Evolutionary conservation across 2,113 vertebrate genomes (phyloP).

Genomic region (Bubalus kerabau): DNA sequence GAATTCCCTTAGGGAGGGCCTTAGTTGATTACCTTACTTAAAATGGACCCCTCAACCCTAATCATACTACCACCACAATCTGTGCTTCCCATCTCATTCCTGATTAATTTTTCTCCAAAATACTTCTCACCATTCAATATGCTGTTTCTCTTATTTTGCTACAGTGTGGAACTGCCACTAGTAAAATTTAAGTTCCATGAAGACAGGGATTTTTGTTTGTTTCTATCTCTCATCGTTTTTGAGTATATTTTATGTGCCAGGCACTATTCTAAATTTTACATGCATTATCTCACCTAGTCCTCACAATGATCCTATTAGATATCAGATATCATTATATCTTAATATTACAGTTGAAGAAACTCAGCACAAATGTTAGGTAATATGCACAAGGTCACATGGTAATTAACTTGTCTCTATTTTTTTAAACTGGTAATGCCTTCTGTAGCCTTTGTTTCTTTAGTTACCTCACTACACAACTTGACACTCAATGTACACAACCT

Average conservation of each 20-base stretch:
- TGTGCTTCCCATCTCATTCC: not conserved
- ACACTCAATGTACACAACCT: not conserved
- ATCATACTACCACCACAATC: not conserved
- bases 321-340: not conserved
- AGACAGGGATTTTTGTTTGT: not conserved
- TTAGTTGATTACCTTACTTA: not conserved
- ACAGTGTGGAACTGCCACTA: not conserved
- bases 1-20: not conserved
- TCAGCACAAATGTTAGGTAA: not conserved
- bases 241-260: not conserved
- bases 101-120: not conserved
- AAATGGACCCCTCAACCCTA: not conserved
- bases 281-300: not conserved
- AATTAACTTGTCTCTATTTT: not conserved
- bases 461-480: not conserved
- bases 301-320: not conserved
- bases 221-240: not conserved
- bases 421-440: not conserved
- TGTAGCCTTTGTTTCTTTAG: not conserved
- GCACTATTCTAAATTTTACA: not conserved
- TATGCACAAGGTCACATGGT: not conserved
- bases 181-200: not conserved
- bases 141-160: not conserved
- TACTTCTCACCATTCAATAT: not conserved
- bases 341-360: not conserved